Evolutionary conservation across 2,888 invertebrate species (phyloP).

Genomic region (Leucoma salicis): DNA sequence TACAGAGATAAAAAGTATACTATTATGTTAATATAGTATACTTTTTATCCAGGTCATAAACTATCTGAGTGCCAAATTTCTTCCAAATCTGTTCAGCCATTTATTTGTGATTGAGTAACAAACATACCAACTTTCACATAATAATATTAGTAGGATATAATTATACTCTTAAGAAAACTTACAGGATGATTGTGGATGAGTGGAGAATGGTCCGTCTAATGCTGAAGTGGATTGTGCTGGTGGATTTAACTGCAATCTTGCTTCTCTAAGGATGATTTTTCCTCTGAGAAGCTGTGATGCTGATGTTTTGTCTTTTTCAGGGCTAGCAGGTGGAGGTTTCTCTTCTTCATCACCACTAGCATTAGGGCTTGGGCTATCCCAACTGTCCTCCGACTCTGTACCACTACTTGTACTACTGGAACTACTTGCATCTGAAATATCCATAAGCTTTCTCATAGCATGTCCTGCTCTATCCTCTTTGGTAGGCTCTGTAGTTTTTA

Average conservation of each 20-base stretch:
- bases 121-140: too few relatives aligned
- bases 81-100: too few relatives aligned
- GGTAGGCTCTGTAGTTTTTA: constrained; percentile 51
- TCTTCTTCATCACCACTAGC: constrained; percentile 69
- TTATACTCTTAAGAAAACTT: constrained; percentile 42
- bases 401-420: constrained; percentile 72
- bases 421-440: constrained; percentile 76
- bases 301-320: constrained; percentile 68
- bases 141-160: too few relatives aligned
- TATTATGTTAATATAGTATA: too few relatives aligned
- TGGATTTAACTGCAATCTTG: constrained; percentile 84
- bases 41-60: too few relatives aligned
- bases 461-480: constrained; percentile 72
- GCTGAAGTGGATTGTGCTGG: constrained; percentile 65
- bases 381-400: constrained; percentile 72
- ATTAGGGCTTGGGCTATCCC: constrained; percentile 68
- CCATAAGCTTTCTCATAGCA: constrained; percentile 74
- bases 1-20: too few relatives aligned
- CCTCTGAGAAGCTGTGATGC: constrained; percentile 81
- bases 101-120: too few relatives aligned
- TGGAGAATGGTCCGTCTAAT: constrained; percentile 86
- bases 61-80: too few relatives aligned
- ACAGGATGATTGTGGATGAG: constrained; percentile 53
- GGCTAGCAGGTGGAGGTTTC: constrained; percentile 63
- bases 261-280: constrained; percentile 87